These are phyloP conservation scores for Copidosoma floridanum DNA, from an alignment of 1,140 invertebrate species.

Conservation along the genomic window DNA sequence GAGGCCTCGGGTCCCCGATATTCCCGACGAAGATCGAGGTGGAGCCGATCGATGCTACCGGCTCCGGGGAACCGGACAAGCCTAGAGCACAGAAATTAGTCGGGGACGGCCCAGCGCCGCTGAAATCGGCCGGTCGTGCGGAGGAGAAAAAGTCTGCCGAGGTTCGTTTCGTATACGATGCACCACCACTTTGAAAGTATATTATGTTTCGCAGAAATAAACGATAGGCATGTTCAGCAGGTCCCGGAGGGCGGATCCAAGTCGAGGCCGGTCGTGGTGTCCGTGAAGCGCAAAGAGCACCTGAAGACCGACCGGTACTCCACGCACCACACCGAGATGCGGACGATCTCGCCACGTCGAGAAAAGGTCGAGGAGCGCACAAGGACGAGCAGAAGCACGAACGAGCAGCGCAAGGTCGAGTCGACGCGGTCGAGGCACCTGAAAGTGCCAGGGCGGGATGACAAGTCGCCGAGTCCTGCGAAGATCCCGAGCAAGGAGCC, in stretches of 20 bases:
- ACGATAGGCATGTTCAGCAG: not conserved
- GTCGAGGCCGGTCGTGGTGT: not conserved
- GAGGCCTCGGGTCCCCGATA: not conserved
- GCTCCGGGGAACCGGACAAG: not conserved
- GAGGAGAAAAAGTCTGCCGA: not conserved
- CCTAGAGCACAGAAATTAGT: not conserved
- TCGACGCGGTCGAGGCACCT: conserved; percentile 14
- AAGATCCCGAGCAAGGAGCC: too few relatives aligned
- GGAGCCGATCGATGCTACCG: not conserved
- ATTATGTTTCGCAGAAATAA: too few relatives aligned
- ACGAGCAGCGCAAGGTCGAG: not conserved
- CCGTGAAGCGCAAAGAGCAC: conserved; percentile 5
- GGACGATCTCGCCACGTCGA: not conserved
- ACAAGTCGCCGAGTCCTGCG: too few relatives aligned
- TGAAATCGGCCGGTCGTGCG: not conserved
- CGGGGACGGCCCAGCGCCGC: not conserved
- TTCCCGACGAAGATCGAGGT: conserved; percentile 7
- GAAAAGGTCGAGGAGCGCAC: not conserved
- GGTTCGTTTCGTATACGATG: not conserved
- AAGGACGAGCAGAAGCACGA: not conserved
- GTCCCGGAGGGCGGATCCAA: not conserved
- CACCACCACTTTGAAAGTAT: too few relatives aligned
- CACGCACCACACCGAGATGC: not conserved
- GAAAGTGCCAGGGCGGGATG: not conserved
- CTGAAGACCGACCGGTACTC: not conserved